Base-by-base conservation (phyloP, 1,140 invertebrate genomes). In the Spodoptera frugiperda region DNA sequence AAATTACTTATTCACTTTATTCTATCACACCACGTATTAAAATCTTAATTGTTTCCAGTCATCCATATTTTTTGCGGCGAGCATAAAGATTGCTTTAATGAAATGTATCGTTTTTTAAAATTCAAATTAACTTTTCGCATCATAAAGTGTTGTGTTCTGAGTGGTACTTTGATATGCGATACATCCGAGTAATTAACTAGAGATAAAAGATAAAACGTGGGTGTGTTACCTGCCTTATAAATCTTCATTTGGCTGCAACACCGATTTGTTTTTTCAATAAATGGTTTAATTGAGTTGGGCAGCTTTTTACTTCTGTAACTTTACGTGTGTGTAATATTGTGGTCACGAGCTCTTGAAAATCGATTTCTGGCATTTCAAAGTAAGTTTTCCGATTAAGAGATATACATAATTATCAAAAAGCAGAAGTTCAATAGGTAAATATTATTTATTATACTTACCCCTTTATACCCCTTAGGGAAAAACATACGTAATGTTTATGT, bases 21-120 rank as follows among this genome's bases (percentile, higher is more conserved):
- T 67, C 63, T 67, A 67, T 48, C 33, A 39, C 33, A 39, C 33
- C 33, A 8, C 33, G 68, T 76, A 84, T 85, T 83, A 87, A 88
- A 82, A 59, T 77, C 80, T 81, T 87, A 88, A 88, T 87, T 87
- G 85, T 86, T 87, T 86, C 84, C 81, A 81, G 33, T 82, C 77
- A 83, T 10, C 44, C 54, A 25, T 70, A 82, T 78, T 84, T n/a
- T 84, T 83, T 76, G 80, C 76, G 78, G 77, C 49, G 78, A 59
- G 59, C 61, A 68, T 74, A 39, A 54, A 25, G 63, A 48, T 15
- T 71, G 39, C 63, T 53, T 67, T 21, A 49, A 54, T 51, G 19
- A 63, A 55, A 46, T 73, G 68, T 30, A 67, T 80, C 78, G 71
- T 54, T 73, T 57, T 44, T 49, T 61, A 55, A 33, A n/a, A 77